A percentile compares a stretch with the other conserved stretches of the same genome.
Conservation (phyloP, 2,113 vertebrate genomes). For the Opisthocomus hoazin region DNA sequence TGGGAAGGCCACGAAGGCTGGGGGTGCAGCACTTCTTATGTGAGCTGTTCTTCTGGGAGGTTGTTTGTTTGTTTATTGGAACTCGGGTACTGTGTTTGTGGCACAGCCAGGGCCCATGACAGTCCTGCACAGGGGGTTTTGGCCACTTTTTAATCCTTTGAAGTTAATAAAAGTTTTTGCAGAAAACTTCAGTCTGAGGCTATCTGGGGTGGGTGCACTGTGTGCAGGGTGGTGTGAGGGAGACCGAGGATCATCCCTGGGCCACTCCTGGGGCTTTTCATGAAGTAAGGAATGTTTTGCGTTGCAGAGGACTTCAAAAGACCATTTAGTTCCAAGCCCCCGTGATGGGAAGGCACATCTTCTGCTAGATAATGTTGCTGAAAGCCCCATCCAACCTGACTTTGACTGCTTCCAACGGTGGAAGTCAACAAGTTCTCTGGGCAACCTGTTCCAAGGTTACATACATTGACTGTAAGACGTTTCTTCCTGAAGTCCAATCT, state of each 20-base stretch:
- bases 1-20: accelerated
- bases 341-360: neutral
- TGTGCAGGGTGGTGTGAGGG: neutral
- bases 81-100: neutral
- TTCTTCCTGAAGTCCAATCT: neutral
- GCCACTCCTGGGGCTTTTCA: no score
- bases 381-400: no score
- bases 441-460: neutral
- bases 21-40: neutral
- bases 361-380: neutral
- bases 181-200: neutral
- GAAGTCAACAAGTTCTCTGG: neutral
- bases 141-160: neutral
- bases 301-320: neutral
- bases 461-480: neutral
- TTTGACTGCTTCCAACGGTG: neutral
- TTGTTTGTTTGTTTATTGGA: neutral
- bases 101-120: neutral
- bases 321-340: neutral
- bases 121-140: neutral
- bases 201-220: neutral
- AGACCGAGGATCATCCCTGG: no score
- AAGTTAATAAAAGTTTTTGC: neutral
- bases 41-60: neutral
- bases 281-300: neutral